Percentiles rank a stretch among this genome's conserved stretches.
Evolutionary conservation across 2,888 invertebrate genomes (phyloP).

Genomic region (Lamellibrachia columna): DNA sequence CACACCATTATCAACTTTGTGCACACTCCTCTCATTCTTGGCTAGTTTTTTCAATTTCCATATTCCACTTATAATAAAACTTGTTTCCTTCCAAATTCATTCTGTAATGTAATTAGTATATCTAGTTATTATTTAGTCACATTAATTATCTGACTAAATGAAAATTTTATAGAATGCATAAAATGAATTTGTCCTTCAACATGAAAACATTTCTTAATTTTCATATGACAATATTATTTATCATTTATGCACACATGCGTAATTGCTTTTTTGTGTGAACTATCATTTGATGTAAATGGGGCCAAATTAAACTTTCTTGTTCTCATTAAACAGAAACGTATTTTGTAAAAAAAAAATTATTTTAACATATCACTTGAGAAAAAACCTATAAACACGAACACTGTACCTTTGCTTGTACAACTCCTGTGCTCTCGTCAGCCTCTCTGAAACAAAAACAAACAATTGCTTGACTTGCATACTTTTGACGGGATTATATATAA

Average conservation of each 20-base stretch:
- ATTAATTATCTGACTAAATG: too few species aligned
- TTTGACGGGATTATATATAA: background rate
- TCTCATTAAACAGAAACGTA: too few species aligned
- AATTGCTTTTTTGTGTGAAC: too few species aligned
- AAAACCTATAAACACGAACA: too few species aligned
- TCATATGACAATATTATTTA: background rate
- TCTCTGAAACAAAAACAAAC: constrained; percentile 30
- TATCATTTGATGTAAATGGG: too few species aligned
- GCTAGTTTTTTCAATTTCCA: background rate
- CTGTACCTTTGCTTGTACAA: constrained; percentile 27
- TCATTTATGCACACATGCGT: background rate
- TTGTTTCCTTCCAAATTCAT: background rate
- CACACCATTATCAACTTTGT: background rate
- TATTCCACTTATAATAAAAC: background rate
- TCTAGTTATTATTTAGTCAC: background rate
- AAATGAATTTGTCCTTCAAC: background rate
- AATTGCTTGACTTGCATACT: background rate
- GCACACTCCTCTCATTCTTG: background rate
- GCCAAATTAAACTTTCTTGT: background rate
- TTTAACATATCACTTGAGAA: too few species aligned
- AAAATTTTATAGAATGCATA: background rate
- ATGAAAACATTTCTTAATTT: background rate
- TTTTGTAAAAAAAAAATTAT: too few species aligned
- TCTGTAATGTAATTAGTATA: background rate
- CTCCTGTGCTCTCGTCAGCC: constrained; percentile 26